phyloP scores from a whole-genome alignment of 2,888 invertebrate species.

The Pachycephus smyrnensis region DNA sequence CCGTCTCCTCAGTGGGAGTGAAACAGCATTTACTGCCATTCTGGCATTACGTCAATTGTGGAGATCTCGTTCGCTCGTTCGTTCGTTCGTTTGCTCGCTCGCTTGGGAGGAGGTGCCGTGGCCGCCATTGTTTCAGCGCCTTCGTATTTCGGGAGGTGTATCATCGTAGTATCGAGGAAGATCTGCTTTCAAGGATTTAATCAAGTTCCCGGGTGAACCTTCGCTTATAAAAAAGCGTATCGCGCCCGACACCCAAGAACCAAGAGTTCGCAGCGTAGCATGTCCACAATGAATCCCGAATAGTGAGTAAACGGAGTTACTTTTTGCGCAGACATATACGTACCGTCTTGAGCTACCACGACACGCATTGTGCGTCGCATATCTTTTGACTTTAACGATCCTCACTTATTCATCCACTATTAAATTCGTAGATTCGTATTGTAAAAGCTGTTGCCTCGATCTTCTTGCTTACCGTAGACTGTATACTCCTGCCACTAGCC shows the following conservation, averaged over 20 bases:
- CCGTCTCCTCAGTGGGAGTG: conserved; percentile 36
- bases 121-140: conserved; percentile 59
- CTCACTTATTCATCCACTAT: background rate
- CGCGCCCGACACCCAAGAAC: background rate
- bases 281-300: conserved; percentile 69
- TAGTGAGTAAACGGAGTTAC: conserved; percentile 63
- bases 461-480: background rate
- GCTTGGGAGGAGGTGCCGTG: conserved; percentile 60
- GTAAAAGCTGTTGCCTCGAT: background rate
- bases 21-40: conserved; percentile 54
- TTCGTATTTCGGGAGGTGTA: conserved; percentile 9
- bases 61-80: conserved; percentile 46
- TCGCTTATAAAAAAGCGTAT: conserved; percentile 1
- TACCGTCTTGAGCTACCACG: conserved; percentile 28
- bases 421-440: background rate
- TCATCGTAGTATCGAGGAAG: background rate
- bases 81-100: conserved; percentile 40
- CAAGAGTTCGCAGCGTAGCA: conserved; percentile 52
- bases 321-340: conserved; percentile 25
- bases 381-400: background rate
- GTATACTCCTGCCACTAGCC: background rate
- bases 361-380: conserved; percentile 1
- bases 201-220: background rate
- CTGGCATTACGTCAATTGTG: conserved; percentile 62
- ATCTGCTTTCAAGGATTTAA: background rate